phyloP scores from a whole-genome alignment of 1,140 invertebrate species.

The Drosophila neocordata region DNA sequence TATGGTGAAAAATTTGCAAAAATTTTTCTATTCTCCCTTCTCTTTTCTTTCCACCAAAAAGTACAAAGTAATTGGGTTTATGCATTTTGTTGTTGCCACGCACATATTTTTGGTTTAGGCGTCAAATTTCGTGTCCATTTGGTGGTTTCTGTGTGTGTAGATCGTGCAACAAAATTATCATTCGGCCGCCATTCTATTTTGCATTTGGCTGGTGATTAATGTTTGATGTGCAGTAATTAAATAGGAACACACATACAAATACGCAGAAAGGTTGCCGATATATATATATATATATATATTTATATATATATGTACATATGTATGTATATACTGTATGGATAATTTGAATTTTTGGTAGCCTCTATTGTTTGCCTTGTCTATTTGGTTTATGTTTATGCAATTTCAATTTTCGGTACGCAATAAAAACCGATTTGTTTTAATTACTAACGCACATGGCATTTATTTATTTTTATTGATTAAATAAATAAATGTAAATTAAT shows the following conservation, averaged over 20 bases:
- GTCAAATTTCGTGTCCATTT: constrained; percentile 49
- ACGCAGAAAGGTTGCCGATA: too few species aligned
- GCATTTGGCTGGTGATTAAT: constrained; percentile 74
- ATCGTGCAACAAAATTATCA: constrained; percentile 65
- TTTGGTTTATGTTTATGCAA: constrained; percentile 72
- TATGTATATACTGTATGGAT: background rate
- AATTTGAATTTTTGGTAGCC: constrained; percentile 43
- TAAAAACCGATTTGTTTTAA: constrained; percentile 80
- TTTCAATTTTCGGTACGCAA: constrained; percentile 71
- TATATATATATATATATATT: background rate
- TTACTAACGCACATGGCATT: constrained; percentile 80
- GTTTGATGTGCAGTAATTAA: constrained; percentile 78
- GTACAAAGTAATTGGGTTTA: constrained; percentile 72
- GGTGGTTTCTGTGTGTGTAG: constrained; percentile 10
- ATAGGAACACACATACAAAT: constrained; percentile 46
- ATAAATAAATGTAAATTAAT: constrained; percentile 81
- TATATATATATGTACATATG: background rate
- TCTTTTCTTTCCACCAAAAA: background rate
- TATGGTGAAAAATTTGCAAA: constrained; percentile 65
- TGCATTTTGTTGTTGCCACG: constrained; percentile 33
- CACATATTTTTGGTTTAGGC: constrained; percentile 38
- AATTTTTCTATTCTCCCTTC: constrained; percentile 31
- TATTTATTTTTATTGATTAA: constrained; percentile 82
- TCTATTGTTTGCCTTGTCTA: constrained; percentile 28
- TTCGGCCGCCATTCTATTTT: constrained; percentile 58